Conservation (phyloP, 2,797 vertebrate species). For the Arremon aurantiirostris region DNA sequence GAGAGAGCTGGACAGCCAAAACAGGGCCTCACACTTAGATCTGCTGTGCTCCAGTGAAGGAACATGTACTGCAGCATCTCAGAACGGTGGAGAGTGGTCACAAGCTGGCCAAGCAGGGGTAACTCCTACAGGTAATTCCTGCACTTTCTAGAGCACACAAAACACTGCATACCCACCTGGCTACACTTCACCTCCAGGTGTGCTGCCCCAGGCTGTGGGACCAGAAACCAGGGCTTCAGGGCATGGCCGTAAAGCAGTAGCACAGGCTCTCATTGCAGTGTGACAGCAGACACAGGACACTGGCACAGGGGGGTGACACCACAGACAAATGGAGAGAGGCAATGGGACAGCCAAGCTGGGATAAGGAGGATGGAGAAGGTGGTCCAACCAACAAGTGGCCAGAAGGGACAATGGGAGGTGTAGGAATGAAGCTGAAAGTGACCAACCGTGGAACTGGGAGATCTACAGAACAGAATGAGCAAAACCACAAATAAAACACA, state of each 20-base stretch:
- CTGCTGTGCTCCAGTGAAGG: neutral
- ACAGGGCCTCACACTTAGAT: accelerated
- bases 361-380: neutral
- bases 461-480: neutral
- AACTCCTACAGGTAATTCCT: neutral
- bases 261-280: neutral
- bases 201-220: neutral
- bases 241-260: neutral
- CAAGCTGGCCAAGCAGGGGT: too few relatives aligned
- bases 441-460: neutral
- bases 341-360: neutral
- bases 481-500: neutral
- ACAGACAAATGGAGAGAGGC: too few relatives aligned
- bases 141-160: neutral
- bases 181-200: neutral
- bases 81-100: neutral
- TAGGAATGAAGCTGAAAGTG: neutral
- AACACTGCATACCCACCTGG: neutral
- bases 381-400: neutral
- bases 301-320: neutral
- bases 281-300: neutral
- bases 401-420: neutral
- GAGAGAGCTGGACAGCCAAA: neutral
- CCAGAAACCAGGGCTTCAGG: accelerated
- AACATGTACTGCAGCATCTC: neutral